Base-by-base conservation (phyloP, 2,113 vertebrate genomes). In the Martes martes region DNA sequence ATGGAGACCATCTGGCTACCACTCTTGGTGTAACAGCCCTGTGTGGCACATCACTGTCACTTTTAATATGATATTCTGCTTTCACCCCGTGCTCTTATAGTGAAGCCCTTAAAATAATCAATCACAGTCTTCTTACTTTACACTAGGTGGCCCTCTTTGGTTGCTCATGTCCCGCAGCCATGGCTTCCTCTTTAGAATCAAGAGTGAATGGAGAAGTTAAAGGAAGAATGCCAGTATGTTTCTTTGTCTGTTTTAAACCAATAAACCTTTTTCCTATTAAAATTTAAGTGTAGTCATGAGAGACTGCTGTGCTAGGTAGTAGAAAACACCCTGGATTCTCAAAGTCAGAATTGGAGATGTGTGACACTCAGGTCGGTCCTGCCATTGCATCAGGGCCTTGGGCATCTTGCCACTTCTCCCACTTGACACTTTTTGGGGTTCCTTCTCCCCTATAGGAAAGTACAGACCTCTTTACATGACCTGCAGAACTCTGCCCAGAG, bases 91-190 rank as follows among this genome's bases (percentile, higher is more conserved):
- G 93, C 52, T 92, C 79, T 92, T 90, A 2, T 6, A 81, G 86
- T 73, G 42, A 90, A 96, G 63, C 26, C 67, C 24, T 92, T 45
- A 24, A 21, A 80, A 55, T 88, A 73, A 36, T 73, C 59, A 83
- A 55, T 95, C 87, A 67, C 90, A 82, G 61, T 94, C 73, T 93
- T 1, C 76, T 80, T 33, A 42, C 2, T 81, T 67, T 90, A 91
- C 97, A 93, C 98, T 96, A 97, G 97, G 90, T 92, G 97, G 90
- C 97, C 59, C 96, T 94, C 94, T 98, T 95, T 15, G 57, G 94
- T 94, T 78, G 90, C 96, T 94, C 55, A 33, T 67, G 57, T 78
- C 80, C 65, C 31, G 45, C 9, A 39, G n/a, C 73, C 71, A 3
- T 31, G n/a, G 33, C 15, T 95, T 94, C 31, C 52, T 89, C 74